Base-by-base conservation (phyloP, 2,113 vertebrate genomes). In the Plectropomus leopardus region DNA sequence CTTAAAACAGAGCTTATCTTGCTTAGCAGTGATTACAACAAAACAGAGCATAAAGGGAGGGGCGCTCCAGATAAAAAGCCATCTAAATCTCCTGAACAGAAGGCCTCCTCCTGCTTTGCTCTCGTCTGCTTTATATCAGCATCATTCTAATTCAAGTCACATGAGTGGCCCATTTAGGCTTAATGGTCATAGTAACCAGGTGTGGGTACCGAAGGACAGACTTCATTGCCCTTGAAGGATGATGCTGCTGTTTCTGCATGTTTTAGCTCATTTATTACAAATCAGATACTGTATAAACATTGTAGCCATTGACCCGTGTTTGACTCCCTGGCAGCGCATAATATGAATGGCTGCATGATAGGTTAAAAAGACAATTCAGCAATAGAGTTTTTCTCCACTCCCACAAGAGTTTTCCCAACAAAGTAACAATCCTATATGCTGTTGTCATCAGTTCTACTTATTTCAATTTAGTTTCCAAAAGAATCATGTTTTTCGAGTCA, bases 121-220 rank as follows among this genome's bases (percentile, higher is more conserved):
- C 58, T 47, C 58, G 67, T 55, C 48, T 48, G 48, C 9, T 59
- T 51, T 42, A 36, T 16, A 55, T 70, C 24, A 9, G 30, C 48
- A 34, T 77, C 23, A 59, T 79, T 83, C 83, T 24, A 76, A 85
- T 79, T 85, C 67, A 72, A 58, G 57, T 81, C 81, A 79, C 78
- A 71, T 1, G 16, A 72, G 55, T 5, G 26, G 28, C 11, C 23
- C 57, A 69, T 78, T 76, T 73, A 67, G 67, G 44, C 16, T 55
- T 51, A 64, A 86, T 68, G 16, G 6, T 53, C 21, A 76, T 58
- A 65, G 64, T 74, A 76, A 75, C n/a, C 61, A 82, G 77, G 82
- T 81, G 71, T 81, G 30, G 61, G 17, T 11, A 30, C 5, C 53
- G 63, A 85, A 83, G 71, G 80, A 74, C 65, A 73, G 58, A 57